phyloP scores from a whole-genome alignment of 1,140 invertebrate species.

The Drosophila persimilis region DNA sequence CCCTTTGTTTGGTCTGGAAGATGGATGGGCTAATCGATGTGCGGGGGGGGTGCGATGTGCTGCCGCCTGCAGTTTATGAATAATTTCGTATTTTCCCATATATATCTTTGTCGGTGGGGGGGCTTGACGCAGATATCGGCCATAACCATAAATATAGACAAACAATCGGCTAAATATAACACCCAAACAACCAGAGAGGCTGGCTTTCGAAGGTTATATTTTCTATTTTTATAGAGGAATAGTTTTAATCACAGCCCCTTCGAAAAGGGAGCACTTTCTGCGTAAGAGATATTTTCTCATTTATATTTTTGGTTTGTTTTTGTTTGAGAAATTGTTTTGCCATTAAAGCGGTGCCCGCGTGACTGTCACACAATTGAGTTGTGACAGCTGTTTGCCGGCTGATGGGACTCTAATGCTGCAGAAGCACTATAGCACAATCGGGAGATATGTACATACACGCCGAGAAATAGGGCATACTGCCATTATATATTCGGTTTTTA shows the following conservation, averaged over 20 bases:
- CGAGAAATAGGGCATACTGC: too few relatives aligned
- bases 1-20: constrained; percentile 17
- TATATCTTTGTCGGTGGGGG: constrained; percentile 35
- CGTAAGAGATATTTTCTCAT: background rate
- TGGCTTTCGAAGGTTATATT: too few relatives aligned
- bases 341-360: constrained; percentile 7
- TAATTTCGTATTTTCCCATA: constrained; percentile 17
- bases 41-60: constrained; percentile 16
- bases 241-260: background rate
- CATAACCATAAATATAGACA: constrained; percentile 38
- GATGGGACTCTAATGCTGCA: too few relatives aligned
- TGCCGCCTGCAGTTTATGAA: background rate
- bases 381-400: constrained; percentile 26
- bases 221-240: background rate
- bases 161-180: constrained; percentile 23
- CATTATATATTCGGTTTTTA: background rate
- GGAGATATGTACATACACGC: too few relatives aligned
- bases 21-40: constrained; percentile 1
- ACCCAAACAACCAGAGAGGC: background rate
- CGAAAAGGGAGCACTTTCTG: constrained; percentile 10
- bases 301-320: constrained; percentile 6
- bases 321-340: constrained; percentile 27
- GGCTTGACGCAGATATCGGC: constrained; percentile 44
- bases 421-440: too few relatives aligned
- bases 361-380: constrained; percentile 48